phyloP scores from a whole-genome alignment of 1,140 invertebrate genomes.

The Drosophila ohnishii region DNA sequence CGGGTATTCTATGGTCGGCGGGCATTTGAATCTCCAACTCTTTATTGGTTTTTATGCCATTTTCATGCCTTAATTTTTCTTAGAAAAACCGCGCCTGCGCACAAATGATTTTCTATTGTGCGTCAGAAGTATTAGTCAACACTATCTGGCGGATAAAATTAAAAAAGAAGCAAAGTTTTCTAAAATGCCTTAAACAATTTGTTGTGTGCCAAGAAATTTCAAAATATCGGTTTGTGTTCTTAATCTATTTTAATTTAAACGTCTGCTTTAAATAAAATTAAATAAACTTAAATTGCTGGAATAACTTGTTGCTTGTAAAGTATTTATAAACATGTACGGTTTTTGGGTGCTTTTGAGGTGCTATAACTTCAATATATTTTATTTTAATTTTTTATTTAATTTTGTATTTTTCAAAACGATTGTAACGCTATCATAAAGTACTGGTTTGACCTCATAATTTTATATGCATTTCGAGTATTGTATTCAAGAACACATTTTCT shows the following conservation, averaged over 20 bases:
- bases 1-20: not conserved
- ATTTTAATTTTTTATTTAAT: too few relatives aligned
- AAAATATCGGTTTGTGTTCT: not conserved
- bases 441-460: too few relatives aligned
- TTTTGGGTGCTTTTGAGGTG: too few relatives aligned
- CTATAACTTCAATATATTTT: too few relatives aligned
- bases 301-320: too few relatives aligned
- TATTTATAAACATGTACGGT: too few relatives aligned
- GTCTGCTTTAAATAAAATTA: too few relatives aligned
- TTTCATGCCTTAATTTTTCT: not conserved
- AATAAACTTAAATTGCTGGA: too few relatives aligned
- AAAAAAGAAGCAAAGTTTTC: not conserved
- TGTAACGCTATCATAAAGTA: too few relatives aligned
- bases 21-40: not conserved
- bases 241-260: too few relatives aligned
- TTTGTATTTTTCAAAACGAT: too few relatives aligned
- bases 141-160: not conserved
- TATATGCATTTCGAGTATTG: too few relatives aligned
- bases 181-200: not conserved
- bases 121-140: not conserved
- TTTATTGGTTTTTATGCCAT: not conserved
- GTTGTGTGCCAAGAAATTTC: not conserved
- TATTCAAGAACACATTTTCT: not conserved
- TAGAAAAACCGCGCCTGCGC: conserved; percentile 2
- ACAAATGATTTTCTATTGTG: not conserved